These are phyloP conservation scores for Hemibagrus guttatus DNA, from an alignment of 2,797 vertebrate species.

Conservation along the genomic window DNA sequence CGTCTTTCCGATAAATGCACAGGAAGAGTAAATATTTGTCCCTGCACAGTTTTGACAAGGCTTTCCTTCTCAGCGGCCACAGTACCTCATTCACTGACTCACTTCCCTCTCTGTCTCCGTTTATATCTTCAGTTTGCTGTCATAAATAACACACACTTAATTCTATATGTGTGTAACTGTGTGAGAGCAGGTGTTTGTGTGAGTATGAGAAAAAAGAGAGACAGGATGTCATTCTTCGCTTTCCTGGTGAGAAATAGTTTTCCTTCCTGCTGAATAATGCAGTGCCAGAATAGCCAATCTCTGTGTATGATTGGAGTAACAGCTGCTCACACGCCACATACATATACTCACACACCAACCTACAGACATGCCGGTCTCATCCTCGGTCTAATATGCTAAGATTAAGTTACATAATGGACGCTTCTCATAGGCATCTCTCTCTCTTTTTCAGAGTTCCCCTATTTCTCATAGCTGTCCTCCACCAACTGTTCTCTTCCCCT, in stretches of 20 bases:
- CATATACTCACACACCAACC: conserved; percentile 54
- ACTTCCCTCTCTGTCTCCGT: conserved; percentile 38
- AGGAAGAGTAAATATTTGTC: conserved; percentile 61
- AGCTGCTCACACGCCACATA: conserved; percentile 68
- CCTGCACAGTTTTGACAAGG: conserved; percentile 50
- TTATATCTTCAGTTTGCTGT: conserved; percentile 44
- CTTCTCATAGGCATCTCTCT: conserved; percentile 56
- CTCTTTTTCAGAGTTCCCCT: conserved; percentile 49
- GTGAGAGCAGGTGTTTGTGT: conserved; percentile 31
- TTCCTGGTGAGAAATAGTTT: conserved; percentile 37
- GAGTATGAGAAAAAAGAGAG: conserved; percentile 7
- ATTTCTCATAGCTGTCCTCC: conserved; percentile 36
- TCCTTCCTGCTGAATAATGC: conserved; percentile 66
- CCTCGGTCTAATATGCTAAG: conserved; percentile 62
- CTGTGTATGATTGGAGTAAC: conserved; percentile 59
- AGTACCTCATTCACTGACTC: conserved; percentile 48
- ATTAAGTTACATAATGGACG: conserved; percentile 71
- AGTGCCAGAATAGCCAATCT: conserved; percentile 57
- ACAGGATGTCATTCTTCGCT: conserved; percentile 31
- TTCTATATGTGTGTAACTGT: conserved; percentile 32
- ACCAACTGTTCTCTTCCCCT: conserved; percentile 59
- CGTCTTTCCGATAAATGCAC: conserved; percentile 59
- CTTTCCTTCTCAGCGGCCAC: conserved; percentile 47
- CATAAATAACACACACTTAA: conserved; percentile 37
- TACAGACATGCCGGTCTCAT: conserved; percentile 64